These are phyloP conservation scores for Drosophila guanche DNA, from an alignment of 1,140 invertebrate genomes.

Conservation along the genomic window DNA sequence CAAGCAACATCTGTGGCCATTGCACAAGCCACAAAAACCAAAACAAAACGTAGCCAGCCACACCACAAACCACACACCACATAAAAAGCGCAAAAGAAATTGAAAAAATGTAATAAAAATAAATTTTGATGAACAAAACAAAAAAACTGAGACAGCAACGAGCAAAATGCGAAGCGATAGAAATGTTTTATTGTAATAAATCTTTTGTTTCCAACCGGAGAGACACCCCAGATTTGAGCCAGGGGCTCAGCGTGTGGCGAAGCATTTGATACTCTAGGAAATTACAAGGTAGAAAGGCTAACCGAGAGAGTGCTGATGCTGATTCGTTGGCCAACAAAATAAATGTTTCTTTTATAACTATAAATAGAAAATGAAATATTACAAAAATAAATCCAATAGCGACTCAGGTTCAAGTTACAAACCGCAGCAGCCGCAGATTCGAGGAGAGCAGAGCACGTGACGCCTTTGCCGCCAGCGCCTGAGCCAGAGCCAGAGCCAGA, in stretches of 20 bases:
- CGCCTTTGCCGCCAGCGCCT: constrained; percentile 15
- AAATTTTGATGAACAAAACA: constrained; percentile 68
- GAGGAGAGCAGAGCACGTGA: constrained; percentile 50
- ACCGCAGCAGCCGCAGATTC: constrained; percentile 5
- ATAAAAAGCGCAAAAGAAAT: constrained; percentile 57
- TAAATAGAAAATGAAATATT: neutral
- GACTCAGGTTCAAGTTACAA: constrained; percentile 65
- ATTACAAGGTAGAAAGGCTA: too few species aligned
- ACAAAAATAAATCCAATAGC: constrained; percentile 2
- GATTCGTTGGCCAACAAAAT: constrained; percentile 10
- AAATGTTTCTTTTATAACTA: constrained; percentile 52
- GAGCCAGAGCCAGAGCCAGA: constrained; percentile 1
- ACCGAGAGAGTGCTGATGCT: too few species aligned
- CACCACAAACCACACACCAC: constrained; percentile 5
- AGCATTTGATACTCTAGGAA: too few species aligned
- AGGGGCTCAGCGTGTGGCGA: neutral
- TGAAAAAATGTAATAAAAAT: constrained; percentile 79
- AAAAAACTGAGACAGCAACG: constrained; percentile 23
- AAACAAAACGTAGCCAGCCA: constrained; percentile 56
- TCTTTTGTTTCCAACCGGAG: constrained; percentile 67
- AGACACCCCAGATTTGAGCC: constrained; percentile 28
- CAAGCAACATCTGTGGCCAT: constrained; percentile 22
- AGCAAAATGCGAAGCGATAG: constrained; percentile 38
- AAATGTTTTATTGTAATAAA: constrained; percentile 77
- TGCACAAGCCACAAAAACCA: constrained; percentile 56